Base-by-base conservation (phyloP, 2,113 vertebrate species). In the Rhinolophus sinicus region DNA sequence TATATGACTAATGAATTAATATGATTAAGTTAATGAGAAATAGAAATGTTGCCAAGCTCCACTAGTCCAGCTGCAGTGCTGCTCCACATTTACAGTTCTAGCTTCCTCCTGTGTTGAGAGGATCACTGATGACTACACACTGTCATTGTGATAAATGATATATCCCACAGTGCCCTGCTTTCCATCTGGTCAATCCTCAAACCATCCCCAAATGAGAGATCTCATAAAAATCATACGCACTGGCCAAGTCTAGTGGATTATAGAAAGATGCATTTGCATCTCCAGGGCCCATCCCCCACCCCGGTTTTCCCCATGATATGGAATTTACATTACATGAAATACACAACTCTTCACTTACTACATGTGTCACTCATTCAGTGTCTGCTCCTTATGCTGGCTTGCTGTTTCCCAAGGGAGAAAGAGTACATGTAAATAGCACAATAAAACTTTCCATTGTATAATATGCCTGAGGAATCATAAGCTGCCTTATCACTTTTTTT, bases 81-180 rank as follows among this genome's bases (percentile, higher is more conserved):
- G 78, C 95, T 96, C 77, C 96, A 94, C 93, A 97, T 98, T 98
- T 98, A 97, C 96, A 97, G 97, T 95, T 97, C 96, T 95, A 95
- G 93, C 97, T 98, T 98, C 97, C 98, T 95, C 97, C 98, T 98
- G 93, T 98, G 98, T 97, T 98, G 98, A 98, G 98, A 98, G 98
- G 98, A 98, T 98, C 98, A 96, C 96, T 97, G 98, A 98, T 98
- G 98, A 98, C 98, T 98, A 98, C 97, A 82, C 96, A 97, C 97
- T 98, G 98, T 99, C 98, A 99, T 82, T 97, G 98, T 99, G 99
- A 99, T 99, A 98, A 99, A 99, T 99, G 98, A 99, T 98, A 98
- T 97, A 98, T 99, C 98, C 98, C 98, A 98, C 96, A 97, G 98
- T 98, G 98, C 98, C 98, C 95, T 98, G 98, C 97, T 97, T 98